Evolutionary conservation across 37 sponge, comb jelly and placozoan species (phyloP), one percentile per base, ranked within the genome.

Genomic region (Eunapius fragilis): DNA sequence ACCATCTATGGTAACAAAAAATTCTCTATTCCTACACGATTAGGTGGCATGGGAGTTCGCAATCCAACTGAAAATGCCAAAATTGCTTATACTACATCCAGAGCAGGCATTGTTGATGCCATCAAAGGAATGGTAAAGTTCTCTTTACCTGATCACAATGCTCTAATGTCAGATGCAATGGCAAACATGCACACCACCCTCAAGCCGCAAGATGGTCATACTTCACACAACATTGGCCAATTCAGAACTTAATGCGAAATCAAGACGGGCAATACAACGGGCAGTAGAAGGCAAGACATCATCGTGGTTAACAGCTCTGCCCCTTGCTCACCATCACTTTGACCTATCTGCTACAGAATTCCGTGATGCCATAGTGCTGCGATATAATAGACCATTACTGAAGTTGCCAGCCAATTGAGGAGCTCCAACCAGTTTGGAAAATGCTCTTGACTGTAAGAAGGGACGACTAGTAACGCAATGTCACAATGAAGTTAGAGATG

Each of bases 401-500:
- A 32, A 69, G 26, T 50, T 85, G 58, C 85, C 85, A 13, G 77
- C 76, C 24, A 27, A 24, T 9, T 85, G 77, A 67, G 85, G 85
- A 17, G 85, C 76, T 23, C 24, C 69, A 7, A 68, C 68, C 9
- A 67, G n/a, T 31, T 26, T 85, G 0, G 70, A 27, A 24, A 77
- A 85, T 76, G 85, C 85, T n/a, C 85, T 85, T 48, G 85, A 85
- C 77, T 75, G 69, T 30, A 76, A 78, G 75, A 86, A 80, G 70
- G 87, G 80, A 31, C 74, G 87, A 0, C 26, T 86, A 33, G 72
- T 86, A 17, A 78, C 80, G 5, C 80, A 69, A 31, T 34, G 80
- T 24, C 80, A 86, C 27, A 79, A 86, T 86, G 80, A 86, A 37
- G 49, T 86, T 22, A 68, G 87, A 32, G 80, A 86, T 86, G 87